Evolutionary conservation across 2,888 invertebrate species (phyloP), one percentile per base, ranked within the genome.

Genomic region (Hyppa rectilinea): DNA sequence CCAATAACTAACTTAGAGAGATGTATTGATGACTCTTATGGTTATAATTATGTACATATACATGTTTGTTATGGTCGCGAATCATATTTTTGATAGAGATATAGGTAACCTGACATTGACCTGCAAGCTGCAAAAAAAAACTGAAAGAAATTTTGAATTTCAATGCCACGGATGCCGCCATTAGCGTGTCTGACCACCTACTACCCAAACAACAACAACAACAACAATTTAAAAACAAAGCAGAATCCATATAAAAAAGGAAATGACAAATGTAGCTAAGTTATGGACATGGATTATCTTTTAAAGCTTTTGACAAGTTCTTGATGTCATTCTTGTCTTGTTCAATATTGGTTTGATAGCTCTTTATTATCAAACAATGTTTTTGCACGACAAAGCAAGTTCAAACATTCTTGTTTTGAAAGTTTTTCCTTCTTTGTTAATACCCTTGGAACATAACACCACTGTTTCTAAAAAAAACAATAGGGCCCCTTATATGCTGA

Each of bases 381-480:
- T 56, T 31, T 43, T 58, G 23, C 14, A 43, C 29, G 36, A 36
- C 14, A 62, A 10, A 50, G 4, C 20, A 14, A 61, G 2, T 20
- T 6, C 20, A 7, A 36, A 20, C 10, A 40, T 6, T 43, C 26
- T 26, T 2, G 0, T 36, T n/a, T 36, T 36, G n/a, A n/a, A n/a
- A 3, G 2, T 23, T 20, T 69, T 49, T 38, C n/a, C 5, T 23
- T 2, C 7, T 38, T 47, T 23, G 17, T 47, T 29, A 26, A 6
- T 26, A 20, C 26, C 6, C 4, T 12, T 26, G 1, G 29, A 26
- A 40, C 43, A 20, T 26, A 36, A 12, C 20, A 7, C 20, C 7
- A 45, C 50, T 43, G 20, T 56, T 75, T 10, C 5, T 45, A 9
- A 38, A 47, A n/a, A 47, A 34, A 26, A 72, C 56, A 73, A 72